phyloP scores from a whole-genome alignment of 2,888 invertebrate genomes.

The Eristalis intricaria region DNA sequence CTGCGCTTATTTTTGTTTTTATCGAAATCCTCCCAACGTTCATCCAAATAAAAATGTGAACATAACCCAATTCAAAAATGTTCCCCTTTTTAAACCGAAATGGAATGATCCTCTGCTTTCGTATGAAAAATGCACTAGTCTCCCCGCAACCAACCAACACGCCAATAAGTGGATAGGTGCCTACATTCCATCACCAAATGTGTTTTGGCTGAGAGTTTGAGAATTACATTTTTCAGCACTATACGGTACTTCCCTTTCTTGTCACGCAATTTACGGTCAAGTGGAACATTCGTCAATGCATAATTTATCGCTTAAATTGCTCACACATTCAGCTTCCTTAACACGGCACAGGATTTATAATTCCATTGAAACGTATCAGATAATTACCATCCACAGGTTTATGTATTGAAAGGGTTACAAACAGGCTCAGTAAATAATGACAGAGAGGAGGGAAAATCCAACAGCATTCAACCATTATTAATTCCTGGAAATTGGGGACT shows the following conservation, averaged over 20 bases:
- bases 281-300: background rate
- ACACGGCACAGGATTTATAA: background rate
- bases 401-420: background rate
- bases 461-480: too few species aligned
- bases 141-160: too few species aligned
- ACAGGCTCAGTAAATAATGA: background rate
- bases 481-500: too few species aligned
- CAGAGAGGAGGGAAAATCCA: too few species aligned
- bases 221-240: too few species aligned
- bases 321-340: background rate
- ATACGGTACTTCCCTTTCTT: background rate
- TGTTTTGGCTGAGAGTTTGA: too few species aligned
- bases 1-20: background rate
- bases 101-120: too few species aligned
- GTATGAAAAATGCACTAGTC: too few species aligned
- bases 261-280: background rate
- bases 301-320: background rate
- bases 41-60: background rate
- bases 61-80: too few species aligned
- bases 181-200: too few species aligned
- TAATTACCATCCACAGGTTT: background rate
- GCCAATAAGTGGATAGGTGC: too few species aligned
- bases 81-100: too few species aligned
- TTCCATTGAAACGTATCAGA: background rate
- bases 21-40: conserved; percentile 6